Conservation (phyloP, 2,113 vertebrate genomes). For the Mirza zaza region DNA sequence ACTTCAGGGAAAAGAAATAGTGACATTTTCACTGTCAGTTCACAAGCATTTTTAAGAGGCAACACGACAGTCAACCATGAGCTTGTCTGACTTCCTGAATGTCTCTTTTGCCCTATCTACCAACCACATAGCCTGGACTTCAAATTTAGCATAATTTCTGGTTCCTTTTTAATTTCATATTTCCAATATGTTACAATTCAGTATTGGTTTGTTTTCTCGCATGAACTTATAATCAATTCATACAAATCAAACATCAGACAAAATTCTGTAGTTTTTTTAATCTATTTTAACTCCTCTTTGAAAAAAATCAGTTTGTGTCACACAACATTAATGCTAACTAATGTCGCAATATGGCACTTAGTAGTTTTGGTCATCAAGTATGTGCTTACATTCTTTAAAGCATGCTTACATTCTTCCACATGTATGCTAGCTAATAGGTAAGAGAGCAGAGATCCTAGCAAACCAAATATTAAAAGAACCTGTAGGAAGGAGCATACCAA, state of each 20-base stretch:
- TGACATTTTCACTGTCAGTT: background rate
- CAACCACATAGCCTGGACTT: background rate
- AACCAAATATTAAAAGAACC: background rate
- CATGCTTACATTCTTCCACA: background rate
- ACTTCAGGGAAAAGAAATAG: background rate
- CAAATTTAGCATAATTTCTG: background rate
- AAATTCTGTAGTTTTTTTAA: conserved; percentile 15
- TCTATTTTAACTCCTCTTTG: background rate
- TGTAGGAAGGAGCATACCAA: background rate
- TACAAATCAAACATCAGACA: background rate
- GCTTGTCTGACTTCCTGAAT: background rate
- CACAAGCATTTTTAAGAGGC: background rate
- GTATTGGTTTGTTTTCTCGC: conserved; percentile 8
- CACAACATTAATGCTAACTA: background rate
- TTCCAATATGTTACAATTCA: background rate
- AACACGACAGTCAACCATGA: background rate
- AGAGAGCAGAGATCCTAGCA: background rate
- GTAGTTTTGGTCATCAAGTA: background rate
- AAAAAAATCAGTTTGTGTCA: background rate
- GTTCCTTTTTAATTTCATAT: background rate
- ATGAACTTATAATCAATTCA: background rate
- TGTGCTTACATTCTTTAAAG: background rate
- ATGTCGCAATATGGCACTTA: background rate
- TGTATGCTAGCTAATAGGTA: background rate
- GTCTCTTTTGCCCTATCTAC: background rate